Percentiles rank a stretch among this genome's conserved stretches.
These are phyloP conservation scores for Phoeniculus purpureus DNA, from an alignment of 2,797 vertebrate species.

Conservation along the genomic window DNA sequence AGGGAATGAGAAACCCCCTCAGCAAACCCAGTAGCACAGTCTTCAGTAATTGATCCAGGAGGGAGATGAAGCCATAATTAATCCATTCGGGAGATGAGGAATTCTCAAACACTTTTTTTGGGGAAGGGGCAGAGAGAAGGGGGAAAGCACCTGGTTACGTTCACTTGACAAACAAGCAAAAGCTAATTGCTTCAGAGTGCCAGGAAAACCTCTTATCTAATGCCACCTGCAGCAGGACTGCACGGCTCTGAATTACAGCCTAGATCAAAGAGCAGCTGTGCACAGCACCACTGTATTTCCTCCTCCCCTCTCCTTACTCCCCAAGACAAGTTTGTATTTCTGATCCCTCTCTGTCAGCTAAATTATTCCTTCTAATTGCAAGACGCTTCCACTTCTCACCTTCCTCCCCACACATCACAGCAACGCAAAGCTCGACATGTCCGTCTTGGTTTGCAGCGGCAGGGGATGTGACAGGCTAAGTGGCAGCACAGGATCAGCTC, in stretches of 20 bases:
- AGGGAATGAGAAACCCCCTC: conserved; percentile 18
- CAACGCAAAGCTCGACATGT: rapidly evolving
- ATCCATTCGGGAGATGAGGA: conserved; percentile 64
- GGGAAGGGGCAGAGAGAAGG: no score
- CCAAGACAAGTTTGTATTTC: conserved; percentile 39
- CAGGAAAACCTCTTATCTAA: conserved; percentile 72
- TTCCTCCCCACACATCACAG: neutral
- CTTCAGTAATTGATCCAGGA: conserved; percentile 61
- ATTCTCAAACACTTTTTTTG: conserved; percentile 20
- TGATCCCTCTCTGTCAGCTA: neutral
- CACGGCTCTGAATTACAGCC: conserved; percentile 37
- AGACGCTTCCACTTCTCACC: neutral
- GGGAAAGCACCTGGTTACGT: conserved; percentile 60
- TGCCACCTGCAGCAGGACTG: conserved; percentile 53
- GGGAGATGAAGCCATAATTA: conserved; percentile 67
- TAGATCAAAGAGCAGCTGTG: conserved; percentile 74
- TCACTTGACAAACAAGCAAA: conserved; percentile 75
- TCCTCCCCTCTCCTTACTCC: conserved; percentile 25
- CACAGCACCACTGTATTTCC: conserved; percentile 28
- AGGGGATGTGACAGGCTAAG: neutral
- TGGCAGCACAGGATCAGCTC: neutral
- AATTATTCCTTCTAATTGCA: neutral
- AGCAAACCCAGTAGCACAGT: conserved; percentile 43
- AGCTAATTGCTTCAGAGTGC: conserved; percentile 75
- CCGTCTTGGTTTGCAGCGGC: neutral